Evolutionary conservation across 2,888 invertebrate genomes (phyloP), one percentile per base, ranked within the genome.

Genomic region (Melikaiella ostensackeni): DNA sequence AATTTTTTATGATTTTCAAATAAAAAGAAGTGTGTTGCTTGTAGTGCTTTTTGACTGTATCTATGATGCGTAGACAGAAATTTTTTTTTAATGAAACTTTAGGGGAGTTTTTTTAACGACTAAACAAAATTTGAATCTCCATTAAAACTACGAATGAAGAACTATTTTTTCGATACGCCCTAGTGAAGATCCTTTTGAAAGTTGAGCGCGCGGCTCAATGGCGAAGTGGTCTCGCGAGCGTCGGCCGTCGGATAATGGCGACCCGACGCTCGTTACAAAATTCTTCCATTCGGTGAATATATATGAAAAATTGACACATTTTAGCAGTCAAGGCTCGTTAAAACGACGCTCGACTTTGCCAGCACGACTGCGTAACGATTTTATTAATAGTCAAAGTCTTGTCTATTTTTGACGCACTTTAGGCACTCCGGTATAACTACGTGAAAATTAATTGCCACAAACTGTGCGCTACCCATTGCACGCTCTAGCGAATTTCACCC

Each of bases 191-290:
- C 16, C 9, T 7, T 42, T 24, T 8, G 19, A 9, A 66, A 75
- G 50, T 13, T 66, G 62, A 76, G 75, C 63, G 61, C 75, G 82
- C 82, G 82, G 74, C 74, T 79, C 78, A 82, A 85, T 85, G 84
- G 83, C 84, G 84, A 78, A 73, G 76, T 79, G 76, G 50, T 61
- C 75, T 75, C 61, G 76, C 46, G 77, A 80, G 86, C 89, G 89
- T 86, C 89, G 90, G 89, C 90, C 90, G 90, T 88, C 90, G 90
- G 90, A 88, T 86, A n/a, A 90, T 89, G 90, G 86, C 86, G 80
- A 79, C 82, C 79, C 74, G 80, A 77, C 77, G 78, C 84, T 83
- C 84, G 84, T 85, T 84, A 84, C 80, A 81, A 82, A 82, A 77
- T 80, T 81, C 82, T 78, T 82, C 81, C 83, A 81, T 85, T 85